These are phyloP conservation scores for Synanthedon andrenaeformis DNA, from an alignment of 2,888 invertebrate genomes.

Conservation along the genomic window DNA sequence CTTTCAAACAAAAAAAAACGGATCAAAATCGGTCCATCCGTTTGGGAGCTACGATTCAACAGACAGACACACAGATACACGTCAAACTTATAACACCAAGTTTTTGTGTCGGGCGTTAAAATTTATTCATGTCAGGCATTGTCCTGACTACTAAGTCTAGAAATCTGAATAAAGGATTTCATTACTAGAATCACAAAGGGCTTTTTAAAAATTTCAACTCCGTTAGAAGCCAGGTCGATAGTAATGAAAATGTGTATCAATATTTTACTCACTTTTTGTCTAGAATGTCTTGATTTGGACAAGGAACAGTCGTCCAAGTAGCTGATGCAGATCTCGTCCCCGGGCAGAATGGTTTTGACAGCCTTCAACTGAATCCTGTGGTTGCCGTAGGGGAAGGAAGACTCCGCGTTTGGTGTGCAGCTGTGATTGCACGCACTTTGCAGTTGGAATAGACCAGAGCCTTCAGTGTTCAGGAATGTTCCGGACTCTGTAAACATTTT, in stretches of 20 bases:
- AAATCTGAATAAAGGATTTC: too few species aligned
- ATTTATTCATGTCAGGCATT: neutral
- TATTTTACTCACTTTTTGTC: conserved; percentile 76
- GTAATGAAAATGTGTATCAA: too few species aligned
- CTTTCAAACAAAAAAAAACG: too few species aligned
- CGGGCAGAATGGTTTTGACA: conserved; percentile 76
- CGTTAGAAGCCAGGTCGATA: too few species aligned
- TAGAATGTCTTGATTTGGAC: conserved; percentile 84
- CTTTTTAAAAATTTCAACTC: too few species aligned
- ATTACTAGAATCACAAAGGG: too few species aligned
- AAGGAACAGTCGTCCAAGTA: conserved; percentile 90
- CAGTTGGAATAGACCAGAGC: conserved; percentile 86
- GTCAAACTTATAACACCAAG: too few species aligned
- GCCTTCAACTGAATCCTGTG: conserved; percentile 81
- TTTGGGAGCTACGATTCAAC: too few species aligned
- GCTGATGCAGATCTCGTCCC: conserved; percentile 91
- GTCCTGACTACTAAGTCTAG: too few species aligned
- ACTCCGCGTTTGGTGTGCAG: conserved; percentile 89
- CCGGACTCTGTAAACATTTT: conserved; percentile 67
- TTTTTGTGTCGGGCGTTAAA: conserved; percentile 12
- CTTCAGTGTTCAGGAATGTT: conserved; percentile 91
- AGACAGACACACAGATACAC: too few species aligned
- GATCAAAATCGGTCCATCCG: too few species aligned
- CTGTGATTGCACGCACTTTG: conserved; percentile 95
- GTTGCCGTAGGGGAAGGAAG: conserved; percentile 86